Percentiles rank a stretch among this genome's conserved stretches.
These are phyloP conservation scores for Oncorhynchus kisutch DNA, from an alignment of 2,113 vertebrate species.

Conservation along the genomic window DNA sequence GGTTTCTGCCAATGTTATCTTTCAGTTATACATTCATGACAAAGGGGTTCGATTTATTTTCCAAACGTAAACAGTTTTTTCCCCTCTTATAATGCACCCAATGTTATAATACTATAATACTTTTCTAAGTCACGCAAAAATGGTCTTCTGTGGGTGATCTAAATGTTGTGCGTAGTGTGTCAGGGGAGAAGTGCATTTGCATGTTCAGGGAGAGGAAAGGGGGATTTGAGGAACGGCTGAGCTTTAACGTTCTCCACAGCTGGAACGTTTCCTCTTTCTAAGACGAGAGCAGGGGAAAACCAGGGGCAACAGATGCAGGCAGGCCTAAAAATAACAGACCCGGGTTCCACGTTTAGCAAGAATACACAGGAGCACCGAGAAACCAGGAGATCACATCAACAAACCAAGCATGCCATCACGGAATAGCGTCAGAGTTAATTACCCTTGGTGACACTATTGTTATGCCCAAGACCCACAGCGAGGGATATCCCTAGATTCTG, in stretches of 20 bases:
- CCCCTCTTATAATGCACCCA: too few relatives aligned
- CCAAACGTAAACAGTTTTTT: too few relatives aligned
- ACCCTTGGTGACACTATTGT: background rate
- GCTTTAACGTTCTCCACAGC: constrained; percentile 32
- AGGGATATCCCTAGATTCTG: too few relatives aligned
- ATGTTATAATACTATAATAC: too few relatives aligned
- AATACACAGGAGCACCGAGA: background rate
- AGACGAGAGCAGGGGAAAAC: background rate
- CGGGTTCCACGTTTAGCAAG: constrained; percentile 26
- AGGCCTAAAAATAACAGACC: constrained; percentile 47
- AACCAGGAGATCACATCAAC: background rate
- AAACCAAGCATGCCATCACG: background rate
- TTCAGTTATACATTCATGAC: too few relatives aligned
- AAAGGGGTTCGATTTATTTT: too few relatives aligned
- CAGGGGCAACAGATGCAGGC: constrained; percentile 29
- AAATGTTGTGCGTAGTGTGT: constrained; percentile 26
- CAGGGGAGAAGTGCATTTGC: constrained; percentile 35
- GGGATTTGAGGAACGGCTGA: constrained; percentile 9
- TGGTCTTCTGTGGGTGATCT: background rate
- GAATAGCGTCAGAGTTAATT: background rate
- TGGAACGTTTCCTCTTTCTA: constrained; percentile 33
- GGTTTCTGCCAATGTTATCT: too few relatives aligned
- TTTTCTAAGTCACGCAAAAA: too few relatives aligned
- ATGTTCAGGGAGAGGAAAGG: constrained; percentile 15
- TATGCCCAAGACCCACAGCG: background rate